phyloP scores from a whole-genome alignment of 2,888 invertebrate species.

The Nemotelus nigrinus region DNA sequence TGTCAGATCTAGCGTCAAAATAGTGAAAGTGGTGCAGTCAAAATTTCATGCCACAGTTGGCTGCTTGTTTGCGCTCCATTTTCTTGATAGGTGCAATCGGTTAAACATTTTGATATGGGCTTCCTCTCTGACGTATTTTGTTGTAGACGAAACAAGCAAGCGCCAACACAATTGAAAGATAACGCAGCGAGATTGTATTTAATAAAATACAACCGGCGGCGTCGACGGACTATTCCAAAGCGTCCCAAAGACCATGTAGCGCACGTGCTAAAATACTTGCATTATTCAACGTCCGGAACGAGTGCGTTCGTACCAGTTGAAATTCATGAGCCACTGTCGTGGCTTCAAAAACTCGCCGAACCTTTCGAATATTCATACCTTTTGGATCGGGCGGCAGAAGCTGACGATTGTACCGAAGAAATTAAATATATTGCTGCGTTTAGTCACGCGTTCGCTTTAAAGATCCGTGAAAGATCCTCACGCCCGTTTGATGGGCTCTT shows the following conservation, averaged over 20 bases:
- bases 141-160: slow-evolving; percentile 1
- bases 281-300: neutral
- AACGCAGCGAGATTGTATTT: neutral
- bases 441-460: slow-evolving; percentile 85
- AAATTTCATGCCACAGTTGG: too few species aligned
- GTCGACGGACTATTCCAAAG: slow-evolving; percentile 1
- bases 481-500: slow-evolving; percentile 95
- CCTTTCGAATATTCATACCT: slow-evolving; percentile 95
- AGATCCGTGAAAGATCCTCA: slow-evolving; percentile 80
- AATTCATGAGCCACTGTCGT: slow-evolving; percentile 96
- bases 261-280: neutral
- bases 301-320: slow-evolving; percentile 80
- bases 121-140: neutral
- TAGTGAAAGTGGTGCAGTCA: too few species aligned
- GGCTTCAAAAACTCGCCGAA: slow-evolving; percentile 91
- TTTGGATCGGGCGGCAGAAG: slow-evolving; percentile 83
- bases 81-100: too few species aligned
- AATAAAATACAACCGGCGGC: neutral
- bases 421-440: slow-evolving; percentile 94
- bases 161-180: too few species aligned
- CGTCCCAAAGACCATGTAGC: neutral
- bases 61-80: too few species aligned
- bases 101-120: slow-evolving; percentile 8
- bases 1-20: too few species aligned
- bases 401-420: slow-evolving; percentile 85